Conservation (phyloP, 1,140 invertebrate species). For the Achatina immaculata region DNA sequence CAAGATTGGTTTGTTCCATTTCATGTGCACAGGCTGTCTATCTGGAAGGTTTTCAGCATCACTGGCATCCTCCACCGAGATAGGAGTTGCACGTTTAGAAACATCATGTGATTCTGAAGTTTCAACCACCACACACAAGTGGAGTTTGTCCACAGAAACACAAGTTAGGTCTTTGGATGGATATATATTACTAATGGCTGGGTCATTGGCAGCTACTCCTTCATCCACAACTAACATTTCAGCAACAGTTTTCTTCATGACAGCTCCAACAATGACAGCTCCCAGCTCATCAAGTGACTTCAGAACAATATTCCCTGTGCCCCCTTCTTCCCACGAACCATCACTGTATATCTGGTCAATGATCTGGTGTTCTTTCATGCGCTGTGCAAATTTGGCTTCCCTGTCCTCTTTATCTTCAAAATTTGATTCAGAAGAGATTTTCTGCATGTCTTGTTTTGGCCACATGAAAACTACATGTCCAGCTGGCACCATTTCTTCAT, state of each 20-base stretch:
- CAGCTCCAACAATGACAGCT: slow-evolving; percentile 59
- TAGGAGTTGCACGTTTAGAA: no score
- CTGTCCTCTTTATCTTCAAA: slow-evolving; percentile 42
- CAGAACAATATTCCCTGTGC: slow-evolving; percentile 48
- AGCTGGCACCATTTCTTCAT: slow-evolving; percentile 24
- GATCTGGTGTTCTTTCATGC: slow-evolving; percentile 26
- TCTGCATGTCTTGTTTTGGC: slow-evolving; percentile 33
- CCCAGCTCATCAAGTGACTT: slow-evolving; percentile 62
- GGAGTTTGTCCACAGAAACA: slow-evolving; percentile 21
- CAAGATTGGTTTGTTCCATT: slow-evolving; percentile 24
- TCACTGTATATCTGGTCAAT: slow-evolving; percentile 35
- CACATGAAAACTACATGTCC: slow-evolving; percentile 26
- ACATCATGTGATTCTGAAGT: not conserved
- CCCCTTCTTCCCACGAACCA: slow-evolving; percentile 20
- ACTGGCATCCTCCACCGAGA: not conserved
- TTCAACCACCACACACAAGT: slow-evolving; percentile 13
- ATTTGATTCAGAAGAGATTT: slow-evolving; percentile 40
- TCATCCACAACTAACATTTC: slow-evolving; percentile 38
- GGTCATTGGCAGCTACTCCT: slow-evolving; percentile 24
- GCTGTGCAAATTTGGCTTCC: slow-evolving; percentile 35
- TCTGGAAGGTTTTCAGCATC: not conserved
- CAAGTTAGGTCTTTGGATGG: slow-evolving; percentile 29
- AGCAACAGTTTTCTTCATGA: slow-evolving; percentile 53
- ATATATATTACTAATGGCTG: slow-evolving; percentile 29
- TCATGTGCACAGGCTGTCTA: slow-evolving; percentile 26